Conservation (phyloP, 2,888 invertebrate genomes). For the Drosophila paranaensis region DNA sequence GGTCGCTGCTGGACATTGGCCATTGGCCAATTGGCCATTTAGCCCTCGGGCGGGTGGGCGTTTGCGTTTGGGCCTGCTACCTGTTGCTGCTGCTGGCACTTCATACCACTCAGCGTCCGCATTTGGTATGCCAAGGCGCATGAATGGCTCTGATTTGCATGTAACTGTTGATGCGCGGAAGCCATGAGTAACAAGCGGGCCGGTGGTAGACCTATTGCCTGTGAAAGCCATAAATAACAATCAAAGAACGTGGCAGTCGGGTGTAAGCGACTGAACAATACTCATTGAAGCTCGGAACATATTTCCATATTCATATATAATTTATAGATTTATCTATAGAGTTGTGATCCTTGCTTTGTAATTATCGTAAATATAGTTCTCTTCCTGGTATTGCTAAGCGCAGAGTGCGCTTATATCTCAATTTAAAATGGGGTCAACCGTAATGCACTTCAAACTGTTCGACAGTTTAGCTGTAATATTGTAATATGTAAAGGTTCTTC, state of each 20-base stretch:
- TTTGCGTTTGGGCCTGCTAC: conserved; percentile 38
- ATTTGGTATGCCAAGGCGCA: conserved; percentile 15
- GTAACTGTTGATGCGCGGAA: conserved; percentile 41
- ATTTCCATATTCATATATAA: no score
- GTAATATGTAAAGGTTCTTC: background rate
- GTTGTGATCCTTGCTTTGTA: background rate
- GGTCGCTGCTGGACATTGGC: conserved; percentile 51
- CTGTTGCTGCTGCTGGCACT: conserved; percentile 16
- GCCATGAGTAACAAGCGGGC: conserved; percentile 22
- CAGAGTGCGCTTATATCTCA: background rate
- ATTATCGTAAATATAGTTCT: no score
- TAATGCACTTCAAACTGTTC: background rate
- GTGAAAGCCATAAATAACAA: background rate
- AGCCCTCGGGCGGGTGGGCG: conserved; percentile 43
- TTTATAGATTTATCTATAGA: no score
- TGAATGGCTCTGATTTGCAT: conserved; percentile 61
- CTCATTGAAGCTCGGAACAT: no score
- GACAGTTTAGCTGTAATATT: background rate
- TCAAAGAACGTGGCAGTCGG: background rate
- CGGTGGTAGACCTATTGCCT: background rate
- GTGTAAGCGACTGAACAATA: background rate
- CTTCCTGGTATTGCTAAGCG: no score
- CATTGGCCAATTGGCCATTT: background rate
- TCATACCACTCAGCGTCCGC: conserved; percentile 26
- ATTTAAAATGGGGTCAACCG: fast-evolving